These are phyloP conservation scores for Microplitis manilae DNA, from an alignment of 2,888 invertebrate genomes.

Conservation along the genomic window DNA sequence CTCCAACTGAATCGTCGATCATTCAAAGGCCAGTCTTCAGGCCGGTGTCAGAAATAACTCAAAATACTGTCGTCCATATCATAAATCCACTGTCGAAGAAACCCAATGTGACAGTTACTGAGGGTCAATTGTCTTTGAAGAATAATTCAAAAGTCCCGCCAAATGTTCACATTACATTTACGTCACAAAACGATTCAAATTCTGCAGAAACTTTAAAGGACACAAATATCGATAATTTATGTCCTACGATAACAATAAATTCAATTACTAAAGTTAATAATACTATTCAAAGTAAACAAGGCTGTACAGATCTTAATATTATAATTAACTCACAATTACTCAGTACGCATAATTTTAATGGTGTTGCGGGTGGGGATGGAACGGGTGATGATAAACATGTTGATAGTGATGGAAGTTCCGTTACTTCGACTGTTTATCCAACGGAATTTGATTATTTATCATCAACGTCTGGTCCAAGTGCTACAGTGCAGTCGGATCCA, in stretches of 20 bases:
- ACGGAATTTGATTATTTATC: neutral
- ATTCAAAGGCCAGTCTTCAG: slow-evolving; percentile 43
- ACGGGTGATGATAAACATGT: slow-evolving; percentile 43
- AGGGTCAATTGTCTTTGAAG: slow-evolving; percentile 44
- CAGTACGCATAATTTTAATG: slow-evolving; percentile 74
- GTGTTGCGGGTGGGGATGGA: slow-evolving; percentile 15
- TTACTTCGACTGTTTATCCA: neutral
- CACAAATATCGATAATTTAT: slow-evolving; percentile 51
- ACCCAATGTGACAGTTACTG: slow-evolving; percentile 56
- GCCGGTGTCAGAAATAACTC: slow-evolving; percentile 60
- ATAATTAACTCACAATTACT: slow-evolving; percentile 81
- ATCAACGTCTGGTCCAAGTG: slow-evolving; percentile 15
- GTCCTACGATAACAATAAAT: slow-evolving; percentile 69
- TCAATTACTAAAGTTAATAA: slow-evolving; percentile 67
- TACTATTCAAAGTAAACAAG: slow-evolving; percentile 75
- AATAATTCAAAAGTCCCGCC: slow-evolving; percentile 42
- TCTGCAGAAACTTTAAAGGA: slow-evolving; percentile 37
- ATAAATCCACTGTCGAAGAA: slow-evolving; percentile 57
- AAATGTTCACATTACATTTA: slow-evolving; percentile 67
- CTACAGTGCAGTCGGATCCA: slow-evolving; percentile 21
- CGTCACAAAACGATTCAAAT: slow-evolving; percentile 54
- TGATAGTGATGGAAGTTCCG: neutral
- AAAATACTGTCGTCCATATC: slow-evolving; percentile 66
- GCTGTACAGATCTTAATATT: slow-evolving; percentile 80
- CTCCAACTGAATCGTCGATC: slow-evolving; percentile 37